Conservation (phyloP, 2,797 vertebrate genomes). For the Melanogrammus aeglefinus region DNA sequence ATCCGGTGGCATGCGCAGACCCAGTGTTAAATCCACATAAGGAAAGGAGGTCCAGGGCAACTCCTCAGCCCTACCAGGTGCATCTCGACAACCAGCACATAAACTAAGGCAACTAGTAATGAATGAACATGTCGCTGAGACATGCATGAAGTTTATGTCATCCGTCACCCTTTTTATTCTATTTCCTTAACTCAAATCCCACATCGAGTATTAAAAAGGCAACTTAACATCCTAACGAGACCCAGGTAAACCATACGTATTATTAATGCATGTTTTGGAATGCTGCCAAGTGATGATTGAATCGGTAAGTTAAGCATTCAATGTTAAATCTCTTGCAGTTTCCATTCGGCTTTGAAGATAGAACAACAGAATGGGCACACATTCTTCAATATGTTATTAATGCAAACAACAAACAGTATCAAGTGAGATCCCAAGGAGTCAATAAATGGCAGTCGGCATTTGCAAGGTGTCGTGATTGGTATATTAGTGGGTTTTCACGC, state of each 20-base stretch:
- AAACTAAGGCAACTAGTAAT: no score
- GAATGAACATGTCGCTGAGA: background rate
- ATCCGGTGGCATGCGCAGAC: no score
- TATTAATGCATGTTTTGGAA: background rate
- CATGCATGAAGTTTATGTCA: background rate
- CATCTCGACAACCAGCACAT: no score
- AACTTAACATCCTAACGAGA: conserved; percentile 81
- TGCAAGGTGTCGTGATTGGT: background rate
- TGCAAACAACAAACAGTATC: conserved; percentile 89
- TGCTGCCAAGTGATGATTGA: background rate
- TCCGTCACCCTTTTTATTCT: background rate
- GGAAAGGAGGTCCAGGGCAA: no score
- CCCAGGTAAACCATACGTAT: conserved; percentile 77
- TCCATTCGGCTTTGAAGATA: conserved; percentile 83
- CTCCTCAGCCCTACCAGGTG: no score
- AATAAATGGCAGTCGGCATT: no score
- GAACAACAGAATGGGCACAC: conserved; percentile 86
- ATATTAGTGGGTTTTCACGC: background rate
- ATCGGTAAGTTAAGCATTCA: background rate
- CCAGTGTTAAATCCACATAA: no score
- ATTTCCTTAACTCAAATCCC: conserved; percentile 75
- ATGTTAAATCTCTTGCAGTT: conserved; percentile 63
- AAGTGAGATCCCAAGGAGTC: conserved; percentile 68
- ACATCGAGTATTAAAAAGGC: conserved; percentile 90
- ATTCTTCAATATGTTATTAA: conserved; percentile 93